phyloP scores from a whole-genome alignment of 2,797 vertebrate genomes.

The Pangasius djambal region DNA sequence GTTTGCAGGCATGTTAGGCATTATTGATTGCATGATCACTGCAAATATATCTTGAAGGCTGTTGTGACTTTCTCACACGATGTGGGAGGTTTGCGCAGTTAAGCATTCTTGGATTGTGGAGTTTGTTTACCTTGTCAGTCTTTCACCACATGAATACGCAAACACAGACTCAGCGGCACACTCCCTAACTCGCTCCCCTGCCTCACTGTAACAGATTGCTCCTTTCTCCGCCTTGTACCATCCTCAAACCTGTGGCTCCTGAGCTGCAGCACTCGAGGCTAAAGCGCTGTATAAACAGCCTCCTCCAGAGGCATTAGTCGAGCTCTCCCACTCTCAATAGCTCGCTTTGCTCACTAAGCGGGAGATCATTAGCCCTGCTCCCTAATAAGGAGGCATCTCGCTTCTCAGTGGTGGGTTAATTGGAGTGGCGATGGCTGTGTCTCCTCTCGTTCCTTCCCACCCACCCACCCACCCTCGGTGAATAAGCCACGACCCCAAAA shows the following conservation, averaged over 20 bases:
- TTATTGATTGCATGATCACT: constrained; percentile 18
- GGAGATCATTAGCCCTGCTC: constrained; percentile 67
- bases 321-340: constrained; percentile 28
- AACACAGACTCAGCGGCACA: not conserved
- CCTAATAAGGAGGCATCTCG: constrained; percentile 69
- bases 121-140: constrained; percentile 28
- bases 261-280: constrained; percentile 30
- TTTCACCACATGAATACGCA: constrained; percentile 14
- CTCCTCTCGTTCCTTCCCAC: not conserved
- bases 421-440: constrained; percentile 65
- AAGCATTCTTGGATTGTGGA: constrained; percentile 13
- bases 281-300: constrained; percentile 41
- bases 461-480: constrained; percentile 39
- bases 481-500: constrained; percentile 63
- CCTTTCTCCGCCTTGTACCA: constrained; percentile 3
- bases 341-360: constrained; percentile 46
- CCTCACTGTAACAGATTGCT: constrained; percentile 11
- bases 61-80: constrained; percentile 18
- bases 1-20: not conserved
- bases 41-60: not conserved
- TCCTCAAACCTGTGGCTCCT: constrained; percentile 13
- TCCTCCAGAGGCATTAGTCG: constrained; percentile 40
- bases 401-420: constrained; percentile 74
- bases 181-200: not conserved
- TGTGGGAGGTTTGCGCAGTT: constrained; percentile 2